Percentiles rank a stretch among this genome's conserved stretches.
These are phyloP conservation scores for Pyrochroa serraticornis DNA, from an alignment of 2,888 invertebrate species.

Conservation along the genomic window DNA sequence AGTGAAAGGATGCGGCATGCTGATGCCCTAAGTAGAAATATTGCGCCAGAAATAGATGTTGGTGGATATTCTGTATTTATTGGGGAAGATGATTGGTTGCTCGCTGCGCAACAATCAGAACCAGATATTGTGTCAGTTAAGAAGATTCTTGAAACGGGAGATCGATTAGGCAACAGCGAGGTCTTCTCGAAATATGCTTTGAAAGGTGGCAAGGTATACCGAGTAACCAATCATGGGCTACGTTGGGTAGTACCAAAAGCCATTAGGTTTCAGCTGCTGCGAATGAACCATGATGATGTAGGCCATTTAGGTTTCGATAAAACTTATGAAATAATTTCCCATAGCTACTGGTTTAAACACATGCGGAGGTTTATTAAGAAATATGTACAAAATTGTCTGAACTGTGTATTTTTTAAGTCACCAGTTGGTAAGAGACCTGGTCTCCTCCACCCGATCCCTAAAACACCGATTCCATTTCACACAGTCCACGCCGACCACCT, in stretches of 20 bases:
- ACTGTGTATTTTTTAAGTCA: slow-evolving; percentile 23
- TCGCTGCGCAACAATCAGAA: neutral
- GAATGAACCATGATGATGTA: slow-evolving; percentile 19
- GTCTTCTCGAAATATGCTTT: slow-evolving; percentile 8
- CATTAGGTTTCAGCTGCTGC: neutral
- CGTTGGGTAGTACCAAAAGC: neutral
- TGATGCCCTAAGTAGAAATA: too few species aligned
- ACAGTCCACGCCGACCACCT: slow-evolving; percentile 26
- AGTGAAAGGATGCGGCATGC: too few species aligned
- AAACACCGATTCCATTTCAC: slow-evolving; percentile 22
- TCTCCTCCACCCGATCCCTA: slow-evolving; percentile 17
- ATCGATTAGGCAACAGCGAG: neutral
- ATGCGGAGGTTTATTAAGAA: slow-evolving; percentile 21
- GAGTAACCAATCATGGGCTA: neutral
- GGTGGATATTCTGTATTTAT: neutral
- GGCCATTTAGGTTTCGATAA: slow-evolving; percentile 29
- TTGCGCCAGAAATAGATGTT: too few species aligned
- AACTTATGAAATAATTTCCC: slow-evolving; percentile 10
- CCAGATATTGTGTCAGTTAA: neutral
- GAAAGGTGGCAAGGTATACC: slow-evolving; percentile 16
- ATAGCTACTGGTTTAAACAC: slow-evolving; percentile 26
- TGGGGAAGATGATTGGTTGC: slow-evolving; percentile 1
- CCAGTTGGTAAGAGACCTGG: slow-evolving; percentile 27
- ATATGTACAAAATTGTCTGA: slow-evolving; percentile 25
- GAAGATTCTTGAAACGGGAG: slow-evolving; percentile 11